phyloP scores from a whole-genome alignment of 2,888 invertebrate species.

The Campopleginae sp. region DNA sequence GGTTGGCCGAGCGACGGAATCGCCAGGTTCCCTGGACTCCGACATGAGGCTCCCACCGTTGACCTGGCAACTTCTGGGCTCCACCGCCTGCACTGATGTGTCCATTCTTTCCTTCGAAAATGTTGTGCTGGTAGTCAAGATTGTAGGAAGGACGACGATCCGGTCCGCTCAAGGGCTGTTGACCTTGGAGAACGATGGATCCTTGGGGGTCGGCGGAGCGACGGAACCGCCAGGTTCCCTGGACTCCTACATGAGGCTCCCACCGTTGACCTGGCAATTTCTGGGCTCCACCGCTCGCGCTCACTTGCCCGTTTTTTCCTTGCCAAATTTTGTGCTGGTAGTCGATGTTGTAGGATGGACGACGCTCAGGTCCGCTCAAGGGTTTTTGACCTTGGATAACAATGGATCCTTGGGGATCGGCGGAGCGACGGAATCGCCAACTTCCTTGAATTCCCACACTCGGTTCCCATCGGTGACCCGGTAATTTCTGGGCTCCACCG shows the following conservation, averaged over 20 bases:
- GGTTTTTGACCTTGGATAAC: conserved; percentile 62
- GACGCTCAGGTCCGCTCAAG: conserved; percentile 68
- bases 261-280: conserved; percentile 68
- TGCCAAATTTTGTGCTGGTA: conserved; percentile 69
- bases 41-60: conserved; percentile 61
- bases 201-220: conserved; percentile 67
- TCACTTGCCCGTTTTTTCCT: conserved; percentile 67
- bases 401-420: conserved; percentile 68
- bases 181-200: conserved; percentile 49
- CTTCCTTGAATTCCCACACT: conserved; percentile 69
- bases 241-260: conserved; percentile 68
- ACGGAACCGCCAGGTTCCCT: conserved; percentile 57
- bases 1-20: conserved; percentile 61
- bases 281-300: conserved; percentile 66
- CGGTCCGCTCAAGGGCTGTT: conserved; percentile 69
- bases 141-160: conserved; percentile 69
- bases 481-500: conserved; percentile 67
- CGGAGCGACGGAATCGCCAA: conserved; percentile 53
- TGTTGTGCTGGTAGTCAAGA: conserved; percentile 66
- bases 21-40: conserved; percentile 69
- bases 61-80: conserved; percentile 67
- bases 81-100: conserved; percentile 67
- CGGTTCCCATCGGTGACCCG: conserved; percentile 67
- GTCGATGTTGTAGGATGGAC: conserved; percentile 67
- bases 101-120: conserved; percentile 68